Percentiles rank a stretch among this genome's conserved stretches.
Evolutionary conservation across 2,797 vertebrate species (phyloP).

Genomic region (Oceanodroma leucorhoa): DNA sequence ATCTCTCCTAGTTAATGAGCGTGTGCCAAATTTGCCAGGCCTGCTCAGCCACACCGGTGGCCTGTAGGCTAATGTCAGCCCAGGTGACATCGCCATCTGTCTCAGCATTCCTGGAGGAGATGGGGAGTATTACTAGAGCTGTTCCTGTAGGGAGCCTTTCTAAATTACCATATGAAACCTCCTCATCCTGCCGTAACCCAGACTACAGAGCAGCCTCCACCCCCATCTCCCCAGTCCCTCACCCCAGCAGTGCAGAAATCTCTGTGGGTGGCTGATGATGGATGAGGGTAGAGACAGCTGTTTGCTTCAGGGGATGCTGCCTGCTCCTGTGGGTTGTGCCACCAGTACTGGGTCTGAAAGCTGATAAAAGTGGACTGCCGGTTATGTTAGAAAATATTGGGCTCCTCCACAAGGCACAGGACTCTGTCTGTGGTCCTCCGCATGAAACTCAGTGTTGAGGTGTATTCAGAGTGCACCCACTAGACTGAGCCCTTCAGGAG

Average conservation of each 20-base stretch:
- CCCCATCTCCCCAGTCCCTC: not conserved
- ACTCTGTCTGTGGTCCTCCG: not conserved
- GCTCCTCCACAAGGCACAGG: not conserved
- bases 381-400: not conserved
- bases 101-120: not conserved
- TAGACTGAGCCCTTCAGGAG: not conserved
- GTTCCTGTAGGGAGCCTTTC: not conserved
- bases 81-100: not conserved
- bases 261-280: not conserved
- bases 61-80: not conserved
- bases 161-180: not conserved
- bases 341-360: not conserved
- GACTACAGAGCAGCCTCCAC: not conserved
- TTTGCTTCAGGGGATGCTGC: not conserved
- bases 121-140: not conserved
- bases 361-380: not conserved
- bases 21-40: not conserved
- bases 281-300: not conserved
- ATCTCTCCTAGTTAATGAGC: not conserved
- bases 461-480: not conserved
- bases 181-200: not conserved
- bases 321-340: not conserved
- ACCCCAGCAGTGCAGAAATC: not conserved
- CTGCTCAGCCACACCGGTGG: not conserved
- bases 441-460: not conserved